These are phyloP conservation scores for Tipula confusa DNA, from an alignment of 2,888 invertebrate species.

Conservation along the genomic window DNA sequence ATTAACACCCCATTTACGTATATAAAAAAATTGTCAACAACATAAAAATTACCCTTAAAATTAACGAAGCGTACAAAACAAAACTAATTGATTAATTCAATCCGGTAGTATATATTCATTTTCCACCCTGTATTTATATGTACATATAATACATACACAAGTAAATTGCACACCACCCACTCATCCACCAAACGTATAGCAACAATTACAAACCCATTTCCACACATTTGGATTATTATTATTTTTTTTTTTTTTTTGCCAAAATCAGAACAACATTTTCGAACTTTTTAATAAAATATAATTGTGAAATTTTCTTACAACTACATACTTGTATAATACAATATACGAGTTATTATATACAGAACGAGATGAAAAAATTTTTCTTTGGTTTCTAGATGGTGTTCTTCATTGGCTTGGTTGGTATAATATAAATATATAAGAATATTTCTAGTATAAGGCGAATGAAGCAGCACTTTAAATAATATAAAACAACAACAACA, in stretches of 20 bases:
- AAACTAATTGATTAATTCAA: background rate
- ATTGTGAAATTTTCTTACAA: background rate
- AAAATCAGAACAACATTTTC: background rate
- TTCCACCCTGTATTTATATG: background rate
- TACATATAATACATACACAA: background rate
- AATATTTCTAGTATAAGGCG: background rate
- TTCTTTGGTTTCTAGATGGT: too few relatives aligned
- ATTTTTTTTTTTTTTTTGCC: background rate
- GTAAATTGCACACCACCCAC: background rate
- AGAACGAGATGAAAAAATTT: too few relatives aligned
- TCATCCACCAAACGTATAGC: background rate
- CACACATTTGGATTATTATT: background rate
- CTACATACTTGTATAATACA: background rate
- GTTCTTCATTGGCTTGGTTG: too few relatives aligned
- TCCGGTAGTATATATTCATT: background rate
- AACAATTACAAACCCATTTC: constrained; percentile 5
- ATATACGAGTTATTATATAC: too few relatives aligned
- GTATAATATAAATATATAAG: background rate
- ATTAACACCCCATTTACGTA: constrained; percentile 8
- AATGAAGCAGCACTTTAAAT: background rate
- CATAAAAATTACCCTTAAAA: background rate
- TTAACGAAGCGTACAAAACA: background rate
- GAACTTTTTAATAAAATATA: background rate
- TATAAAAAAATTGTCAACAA: background rate
- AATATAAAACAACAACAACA: background rate